phyloP scores from a whole-genome alignment of 2,113 vertebrate species.

The Daphoenositta chrysoptera region DNA sequence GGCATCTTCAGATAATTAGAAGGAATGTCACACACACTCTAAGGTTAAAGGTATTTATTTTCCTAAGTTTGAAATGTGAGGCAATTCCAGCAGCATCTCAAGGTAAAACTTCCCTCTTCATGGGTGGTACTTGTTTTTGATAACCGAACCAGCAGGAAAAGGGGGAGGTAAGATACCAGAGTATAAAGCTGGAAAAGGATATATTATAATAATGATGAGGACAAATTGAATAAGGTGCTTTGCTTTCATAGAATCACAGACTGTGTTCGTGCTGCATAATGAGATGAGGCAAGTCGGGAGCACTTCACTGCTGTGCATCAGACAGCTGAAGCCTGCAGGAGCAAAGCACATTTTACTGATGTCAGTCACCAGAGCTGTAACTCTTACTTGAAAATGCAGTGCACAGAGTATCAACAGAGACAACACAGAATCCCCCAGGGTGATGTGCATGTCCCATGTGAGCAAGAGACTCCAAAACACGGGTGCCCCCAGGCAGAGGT shows the following conservation, averaged over 20 bases:
- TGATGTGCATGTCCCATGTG: not conserved
- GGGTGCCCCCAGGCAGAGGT: no score
- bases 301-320: not conserved
- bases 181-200: not conserved
- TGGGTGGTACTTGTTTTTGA: not conserved
- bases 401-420: not conserved
- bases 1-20: slow-evolving; percentile 50
- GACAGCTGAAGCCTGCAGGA: not conserved
- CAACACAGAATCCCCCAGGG: fast-evolving
- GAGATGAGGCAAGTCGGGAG: not conserved
- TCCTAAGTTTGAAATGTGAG: not conserved
- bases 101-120: not conserved
- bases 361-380: not conserved
- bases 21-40: slow-evolving; percentile 22
- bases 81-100: not conserved
- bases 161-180: not conserved
- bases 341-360: not conserved
- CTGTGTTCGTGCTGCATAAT: not conserved
- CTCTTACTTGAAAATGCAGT: not conserved
- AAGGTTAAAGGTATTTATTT: slow-evolving; percentile 9
- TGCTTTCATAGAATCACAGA: not conserved
- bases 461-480: not conserved
- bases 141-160: not conserved
- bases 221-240: not conserved
- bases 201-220: not conserved